phyloP scores from a whole-genome alignment of 2,797 vertebrate species.

The Eidolon dupreanum region DNA sequence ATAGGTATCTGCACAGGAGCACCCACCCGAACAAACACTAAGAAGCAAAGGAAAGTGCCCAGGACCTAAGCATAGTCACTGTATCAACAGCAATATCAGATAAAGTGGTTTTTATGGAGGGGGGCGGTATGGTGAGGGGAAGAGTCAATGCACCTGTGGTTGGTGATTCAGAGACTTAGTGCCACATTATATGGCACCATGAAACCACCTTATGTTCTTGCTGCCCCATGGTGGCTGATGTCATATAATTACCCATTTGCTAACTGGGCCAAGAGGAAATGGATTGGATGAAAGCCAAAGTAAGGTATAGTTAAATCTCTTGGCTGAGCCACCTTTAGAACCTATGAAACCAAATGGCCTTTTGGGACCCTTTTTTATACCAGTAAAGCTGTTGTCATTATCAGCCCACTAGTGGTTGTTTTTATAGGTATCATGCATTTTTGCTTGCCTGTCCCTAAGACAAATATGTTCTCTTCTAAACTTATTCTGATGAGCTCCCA shows the following conservation, averaged over 20 bases:
- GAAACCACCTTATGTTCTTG: conserved; percentile 64
- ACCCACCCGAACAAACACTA: conserved; percentile 64
- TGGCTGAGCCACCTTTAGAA: conserved; percentile 20
- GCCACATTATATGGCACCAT: conserved; percentile 66
- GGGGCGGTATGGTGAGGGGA: background rate
- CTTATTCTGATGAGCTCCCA: background rate
- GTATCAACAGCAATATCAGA: conserved; percentile 74
- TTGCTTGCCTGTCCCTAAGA: background rate
- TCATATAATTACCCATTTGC: conserved; percentile 65
- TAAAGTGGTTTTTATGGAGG: conserved; percentile 65
- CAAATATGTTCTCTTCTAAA: conserved; percentile 13
- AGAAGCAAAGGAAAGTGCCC: conserved; percentile 64
- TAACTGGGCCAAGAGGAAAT: conserved; percentile 70
- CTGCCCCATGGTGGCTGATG: conserved; percentile 60
- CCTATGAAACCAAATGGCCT: conserved; percentile 1
- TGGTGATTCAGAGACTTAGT: conserved; percentile 75
- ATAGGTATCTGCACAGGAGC: conserved; percentile 10
- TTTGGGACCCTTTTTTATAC: conserved; percentile 14
- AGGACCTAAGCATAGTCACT: conserved; percentile 53
- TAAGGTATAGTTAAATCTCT: conserved; percentile 20
- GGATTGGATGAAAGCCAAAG: conserved; percentile 60
- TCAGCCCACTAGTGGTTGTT: background rate
- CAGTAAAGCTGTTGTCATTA: background rate
- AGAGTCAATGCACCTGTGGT: conserved; percentile 45
- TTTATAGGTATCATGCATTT: background rate